Percentiles rank a stretch among this genome's conserved stretches.
Conservation (phyloP, 2,888 invertebrate genomes). For the Drosophila acutilabella region DNA sequence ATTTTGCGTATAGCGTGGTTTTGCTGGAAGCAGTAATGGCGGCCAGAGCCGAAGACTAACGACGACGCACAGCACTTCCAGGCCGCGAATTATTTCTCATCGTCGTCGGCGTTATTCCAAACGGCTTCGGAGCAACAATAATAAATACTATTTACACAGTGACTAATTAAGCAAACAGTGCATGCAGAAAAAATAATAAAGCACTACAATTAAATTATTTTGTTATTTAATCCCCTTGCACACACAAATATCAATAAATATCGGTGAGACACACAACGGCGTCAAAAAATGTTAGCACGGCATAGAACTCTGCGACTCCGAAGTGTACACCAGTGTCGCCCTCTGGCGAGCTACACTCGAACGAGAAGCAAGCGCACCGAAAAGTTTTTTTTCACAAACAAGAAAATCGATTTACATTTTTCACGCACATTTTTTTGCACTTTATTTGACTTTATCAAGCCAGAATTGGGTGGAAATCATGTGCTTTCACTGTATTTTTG, state of each 20-base stretch:
- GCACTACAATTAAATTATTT: slow-evolving; percentile 15
- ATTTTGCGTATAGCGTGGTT: slow-evolving; percentile 83
- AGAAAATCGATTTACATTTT: slow-evolving; percentile 84
- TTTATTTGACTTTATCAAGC: slow-evolving; percentile 66
- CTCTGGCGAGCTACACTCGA: slow-evolving; percentile 50
- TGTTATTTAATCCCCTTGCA: slow-evolving; percentile 4
- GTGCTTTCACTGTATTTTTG: slow-evolving; percentile 72
- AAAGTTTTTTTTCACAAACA: slow-evolving; percentile 81
- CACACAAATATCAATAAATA: slow-evolving; percentile 32
- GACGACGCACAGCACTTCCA: slow-evolving; percentile 64
- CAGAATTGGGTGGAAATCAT: slow-evolving; percentile 72
- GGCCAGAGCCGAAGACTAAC: slow-evolving; percentile 85
- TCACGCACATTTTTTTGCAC: slow-evolving; percentile 82
- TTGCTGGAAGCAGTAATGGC: slow-evolving; percentile 91
- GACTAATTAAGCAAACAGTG: slow-evolving; percentile 4
- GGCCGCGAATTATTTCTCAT: slow-evolving; percentile 52
- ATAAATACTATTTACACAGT: slow-evolving; percentile 17
- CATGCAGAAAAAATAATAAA: slow-evolving; percentile 31
- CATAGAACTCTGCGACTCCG: slow-evolving; percentile 65
- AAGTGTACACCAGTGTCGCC: slow-evolving; percentile 54
- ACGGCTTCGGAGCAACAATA: slow-evolving; percentile 29
- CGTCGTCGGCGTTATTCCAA: slow-evolving; percentile 40
- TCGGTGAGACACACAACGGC: slow-evolving; percentile 49
- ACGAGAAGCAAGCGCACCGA: slow-evolving; percentile 53
- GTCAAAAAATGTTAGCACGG: slow-evolving; percentile 51